phyloP scores from a whole-genome alignment of 2,113 vertebrate species.

The Syngnathoides biaculeatus region DNA sequence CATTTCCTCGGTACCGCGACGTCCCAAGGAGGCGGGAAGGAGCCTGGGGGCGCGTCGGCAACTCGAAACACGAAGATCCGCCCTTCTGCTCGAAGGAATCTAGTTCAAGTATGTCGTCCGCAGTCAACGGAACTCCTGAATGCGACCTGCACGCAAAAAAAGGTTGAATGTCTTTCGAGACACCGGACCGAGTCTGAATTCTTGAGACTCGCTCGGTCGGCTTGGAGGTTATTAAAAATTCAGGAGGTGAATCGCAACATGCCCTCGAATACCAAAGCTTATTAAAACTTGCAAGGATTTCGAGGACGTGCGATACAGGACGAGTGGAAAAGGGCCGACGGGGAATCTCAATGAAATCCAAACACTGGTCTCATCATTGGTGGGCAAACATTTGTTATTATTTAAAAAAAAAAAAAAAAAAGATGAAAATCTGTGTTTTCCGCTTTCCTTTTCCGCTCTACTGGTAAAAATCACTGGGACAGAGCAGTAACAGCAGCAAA shows the following conservation, averaged over 20 bases:
- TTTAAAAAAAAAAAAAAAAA: too few relatives aligned
- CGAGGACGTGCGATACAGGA: background rate
- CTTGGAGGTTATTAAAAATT: background rate
- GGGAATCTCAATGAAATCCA: too few relatives aligned
- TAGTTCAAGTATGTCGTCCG: conserved; percentile 13
- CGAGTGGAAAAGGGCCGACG: too few relatives aligned
- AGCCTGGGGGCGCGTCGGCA: conserved; percentile 9
- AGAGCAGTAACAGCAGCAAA: too few relatives aligned
- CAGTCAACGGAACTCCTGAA: background rate
- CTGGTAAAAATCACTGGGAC: too few relatives aligned
- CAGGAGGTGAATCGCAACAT: background rate
- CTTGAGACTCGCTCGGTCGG: background rate
- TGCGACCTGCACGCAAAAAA: background rate
- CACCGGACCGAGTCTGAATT: background rate
- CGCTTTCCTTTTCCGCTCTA: too few relatives aligned
- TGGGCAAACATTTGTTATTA: too few relatives aligned
- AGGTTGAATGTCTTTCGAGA: background rate
- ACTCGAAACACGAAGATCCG: conserved; percentile 34
- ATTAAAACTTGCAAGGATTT: background rate
- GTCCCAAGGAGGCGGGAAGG: background rate
- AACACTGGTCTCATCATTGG: too few relatives aligned
- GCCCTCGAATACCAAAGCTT: conserved; percentile 1
- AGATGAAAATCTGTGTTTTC: too few relatives aligned
- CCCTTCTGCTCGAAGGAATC: conserved; percentile 44
- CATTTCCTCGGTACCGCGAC: background rate